Evolutionary conservation across 53 echinoderm and acorn worm genomes (phyloP).

Genomic region (Antedon mediterranea): DNA sequence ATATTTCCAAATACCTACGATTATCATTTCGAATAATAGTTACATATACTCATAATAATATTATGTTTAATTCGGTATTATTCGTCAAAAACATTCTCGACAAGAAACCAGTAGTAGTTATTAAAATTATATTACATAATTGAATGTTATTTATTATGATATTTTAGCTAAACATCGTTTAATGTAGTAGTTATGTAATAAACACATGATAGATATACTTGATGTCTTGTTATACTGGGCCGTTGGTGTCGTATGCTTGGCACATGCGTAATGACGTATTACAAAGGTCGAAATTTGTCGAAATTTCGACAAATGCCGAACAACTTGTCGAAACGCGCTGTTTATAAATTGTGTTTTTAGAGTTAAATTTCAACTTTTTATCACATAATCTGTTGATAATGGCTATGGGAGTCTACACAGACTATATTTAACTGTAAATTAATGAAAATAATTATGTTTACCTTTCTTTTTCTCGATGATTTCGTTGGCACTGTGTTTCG

Average conservation of each 20-base stretch:
- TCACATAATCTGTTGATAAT: neutral
- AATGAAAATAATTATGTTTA: conserved; percentile 18
- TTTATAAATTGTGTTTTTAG: neutral
- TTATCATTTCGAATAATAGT: too few relatives aligned
- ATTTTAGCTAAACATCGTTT: too few relatives aligned
- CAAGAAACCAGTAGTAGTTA: too few relatives aligned
- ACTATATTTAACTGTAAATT: neutral
- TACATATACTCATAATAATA: too few relatives aligned
- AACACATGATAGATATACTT: neutral
- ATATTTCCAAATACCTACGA: too few relatives aligned
- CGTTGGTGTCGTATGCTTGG: neutral
- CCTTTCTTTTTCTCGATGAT: conserved; percentile 89
- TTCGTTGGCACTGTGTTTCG: conserved; percentile 50
- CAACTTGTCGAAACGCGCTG: neutral
- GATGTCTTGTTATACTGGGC: neutral
- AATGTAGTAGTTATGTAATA: too few relatives aligned
- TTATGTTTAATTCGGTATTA: too few relatives aligned
- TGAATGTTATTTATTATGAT: too few relatives aligned
- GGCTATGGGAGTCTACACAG: neutral
- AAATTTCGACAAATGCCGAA: conserved; percentile 18
- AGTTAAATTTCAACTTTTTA: neutral
- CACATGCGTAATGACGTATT: neutral
- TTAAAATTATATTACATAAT: too few relatives aligned
- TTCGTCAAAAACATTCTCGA: too few relatives aligned
- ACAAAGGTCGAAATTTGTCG: neutral